Base-by-base conservation (phyloP, 2,888 invertebrate genomes). In the Pristionchus mayeri region DNA sequence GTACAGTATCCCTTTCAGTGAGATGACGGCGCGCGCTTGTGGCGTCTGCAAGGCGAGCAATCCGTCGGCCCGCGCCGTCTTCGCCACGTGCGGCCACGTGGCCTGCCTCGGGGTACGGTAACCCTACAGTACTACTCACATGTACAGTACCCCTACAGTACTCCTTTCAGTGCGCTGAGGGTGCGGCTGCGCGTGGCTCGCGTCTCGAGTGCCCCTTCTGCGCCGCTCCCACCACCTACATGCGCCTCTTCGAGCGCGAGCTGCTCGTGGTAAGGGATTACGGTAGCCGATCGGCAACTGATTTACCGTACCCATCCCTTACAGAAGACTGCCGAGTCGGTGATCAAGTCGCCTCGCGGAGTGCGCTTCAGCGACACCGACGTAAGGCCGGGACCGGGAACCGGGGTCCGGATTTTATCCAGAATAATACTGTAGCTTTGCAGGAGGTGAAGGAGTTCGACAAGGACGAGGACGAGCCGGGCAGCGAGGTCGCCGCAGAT, bases 371-470 rank as follows among this genome's bases (percentile, higher is more conserved):
- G 30, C 30, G 57, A 60, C 30, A 60, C 24, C 27, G 18, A 60
- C 16, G 57, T 60, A 30, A 60, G 57, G 13, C 57, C 27, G 57
- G 57, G 30, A 60, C 3, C 16, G 16, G 3, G 27, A 60, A 60
- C 4, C 24, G 24, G 11, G 57, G 27, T 27, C 57, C 27, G 57
- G 57, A 27, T 21, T 16, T 54, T 24, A 9, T 54, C 3, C n/a
- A 0, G 24, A 52, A 21, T 0, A 24, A n/a, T 24, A n/a, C 24
- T 21, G 9, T 54, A 24, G 0, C 9, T 60, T 60, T n/a, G n/a
- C 13, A 60, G 57, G 57, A 60, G 57, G 57, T 60, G 57, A 60
- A 60, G 57, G 57, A 60, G 57, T 60, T 60, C 57, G 57, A 60
- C 9, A 60, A 60, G 57, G 57, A 60, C 27, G 57, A 60, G 57